Base-by-base conservation (phyloP, 2,797 vertebrate species). In the Gorsachius magnificus region DNA sequence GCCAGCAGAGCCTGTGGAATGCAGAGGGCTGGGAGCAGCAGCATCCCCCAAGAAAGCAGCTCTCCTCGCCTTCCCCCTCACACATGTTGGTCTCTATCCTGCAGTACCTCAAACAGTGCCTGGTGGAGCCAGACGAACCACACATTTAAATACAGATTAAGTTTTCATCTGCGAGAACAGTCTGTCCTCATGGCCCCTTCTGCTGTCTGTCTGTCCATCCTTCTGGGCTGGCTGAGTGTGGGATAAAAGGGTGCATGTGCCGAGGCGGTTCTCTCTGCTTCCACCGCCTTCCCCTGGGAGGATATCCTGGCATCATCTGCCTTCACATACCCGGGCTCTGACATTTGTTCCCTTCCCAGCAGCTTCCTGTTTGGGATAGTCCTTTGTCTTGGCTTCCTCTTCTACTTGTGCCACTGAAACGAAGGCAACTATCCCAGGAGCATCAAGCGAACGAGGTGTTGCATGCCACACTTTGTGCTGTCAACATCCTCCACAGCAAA, bases 301-400 rank as follows among this genome's bases (percentile, higher is more conserved):
- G 80, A 90, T 93, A 86, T 90, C 74, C 80, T 74, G 87, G 89
- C 74, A 91, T 63, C 69, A 56, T 58, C 48, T 76, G 53, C 87
- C 65, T 88, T 84, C 74, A 72, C 74, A 80, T 94, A 36, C 46
- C 12, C 2, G 0, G 15, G 16, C 54, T 46, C 26, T 93, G 79
- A 93, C 76, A 66, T 94, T 90, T 91, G 77, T 63, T 81, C 66
- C 63, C 54, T 82, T 91, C 57, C 63, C 68, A 93, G 82, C 8
- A 86, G 38, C 66, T 94, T 96, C 93, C 91, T 93, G 87, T 90
- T 91, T 60, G 53, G 83, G 74, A 72, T 24, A 45, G 69, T 95
- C 65, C 89, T 94, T 95, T 93, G 91, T 94, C 74, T 84, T 3
- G 1, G 70, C 77, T 96, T 96, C 91, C 85, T 95, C 43, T 91